A percentile compares a stretch with the other conserved stretches of the same genome.
phyloP scores from a whole-genome alignment of 2,888 invertebrate genomes.

The Epinotia ramella region DNA sequence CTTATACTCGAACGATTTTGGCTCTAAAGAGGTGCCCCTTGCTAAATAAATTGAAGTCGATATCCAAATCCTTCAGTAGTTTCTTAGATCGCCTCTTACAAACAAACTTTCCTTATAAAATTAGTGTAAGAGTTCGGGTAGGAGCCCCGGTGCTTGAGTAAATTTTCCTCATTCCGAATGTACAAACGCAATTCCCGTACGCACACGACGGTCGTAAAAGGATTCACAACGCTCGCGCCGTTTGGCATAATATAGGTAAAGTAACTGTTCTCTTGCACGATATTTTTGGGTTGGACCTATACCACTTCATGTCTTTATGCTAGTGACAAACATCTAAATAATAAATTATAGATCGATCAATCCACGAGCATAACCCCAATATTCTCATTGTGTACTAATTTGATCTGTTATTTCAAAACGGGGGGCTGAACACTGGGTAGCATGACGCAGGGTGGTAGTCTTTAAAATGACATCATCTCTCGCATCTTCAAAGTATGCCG shows the following conservation, averaged over 20 bases:
- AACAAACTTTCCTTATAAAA: constrained; percentile 41
- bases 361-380: neutral
- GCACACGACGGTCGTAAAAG: constrained; percentile 43
- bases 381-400: too few relatives aligned
- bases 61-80: constrained; percentile 15
- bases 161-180: constrained; percentile 45
- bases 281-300: constrained; percentile 32
- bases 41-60: constrained; percentile 19
- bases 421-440: too few relatives aligned
- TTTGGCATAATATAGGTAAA: constrained; percentile 43
- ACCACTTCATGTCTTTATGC: neutral
- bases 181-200: constrained; percentile 44
- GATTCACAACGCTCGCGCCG: constrained; percentile 42
- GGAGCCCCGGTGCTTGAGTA: constrained; percentile 32
- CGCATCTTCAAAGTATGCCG: too few relatives aligned
- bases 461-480: too few relatives aligned
- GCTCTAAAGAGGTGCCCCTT: neutral
- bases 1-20: neutral
- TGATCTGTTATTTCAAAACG: too few relatives aligned
- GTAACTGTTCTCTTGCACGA: constrained; percentile 41
- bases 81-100: constrained; percentile 27
- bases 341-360: neutral
- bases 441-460: too few relatives aligned
- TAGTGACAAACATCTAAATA: neutral
- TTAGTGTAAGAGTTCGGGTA: constrained; percentile 34